Evolutionary conservation across 2,888 invertebrate genomes (phyloP), one percentile per base, ranked within the genome.

Genomic region (Gari tellinella): DNA sequence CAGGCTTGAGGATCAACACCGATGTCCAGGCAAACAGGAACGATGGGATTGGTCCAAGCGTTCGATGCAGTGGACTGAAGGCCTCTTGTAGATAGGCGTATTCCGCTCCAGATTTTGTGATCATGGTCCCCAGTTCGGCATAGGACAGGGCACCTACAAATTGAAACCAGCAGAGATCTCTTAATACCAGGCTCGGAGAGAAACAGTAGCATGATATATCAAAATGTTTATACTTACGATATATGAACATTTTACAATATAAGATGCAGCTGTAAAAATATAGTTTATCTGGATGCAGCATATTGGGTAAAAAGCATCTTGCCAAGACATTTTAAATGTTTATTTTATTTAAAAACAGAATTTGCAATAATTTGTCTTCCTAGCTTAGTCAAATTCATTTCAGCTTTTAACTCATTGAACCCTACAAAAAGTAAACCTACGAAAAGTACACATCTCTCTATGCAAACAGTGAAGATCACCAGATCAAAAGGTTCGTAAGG

Each of bases 101-200:
- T 91, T 96, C 96, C 0, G 95, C 96, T 7, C 96, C 96, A 0
- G 96, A 96, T 87, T 95, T 94, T 1, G 95, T 95, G 8, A 96
- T 94, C 5, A 96, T 95, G 0, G 96, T 95, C 45, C 96, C 96
- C 58, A 96, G 92, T 92, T 96, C 96, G 23, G 96, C 96, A 88
- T 96, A 96, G 0, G 95, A 95, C 72, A 96, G 90, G 0, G 96
- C 96, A 81, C 96, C 95, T 95, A 80, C 5, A 86, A 81, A 55
- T 43, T 43, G 58, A 60, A 64, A 43, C 14, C 17, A 43, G 19
- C 43, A 43, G 43, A n/a, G 14, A 4, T 31, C 43, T n/a, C 43
- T 17, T 8, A 19, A 43, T 19, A 8, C 5, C 43, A 17, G 14
- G 15, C 15, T 43, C 43, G 4, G 43, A 17, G 5, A 19, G 14